A percentile compares a stretch with the other conserved stretches of the same genome.
Conservation (phyloP, 2,888 invertebrate genomes). For the Sarcophaga carnaria region DNA sequence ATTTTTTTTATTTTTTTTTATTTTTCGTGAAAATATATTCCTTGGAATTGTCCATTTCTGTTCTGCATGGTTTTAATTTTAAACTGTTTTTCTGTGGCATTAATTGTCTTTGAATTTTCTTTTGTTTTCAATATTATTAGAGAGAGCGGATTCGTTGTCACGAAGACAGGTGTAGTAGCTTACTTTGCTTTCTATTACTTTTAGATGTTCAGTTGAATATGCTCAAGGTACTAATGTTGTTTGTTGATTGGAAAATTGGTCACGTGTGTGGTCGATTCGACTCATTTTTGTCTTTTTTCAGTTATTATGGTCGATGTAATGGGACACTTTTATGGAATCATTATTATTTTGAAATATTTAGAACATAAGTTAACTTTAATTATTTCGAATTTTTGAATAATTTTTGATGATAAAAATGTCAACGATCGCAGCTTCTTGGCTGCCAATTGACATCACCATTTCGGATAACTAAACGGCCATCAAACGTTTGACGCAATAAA, state of each 20-base stretch:
- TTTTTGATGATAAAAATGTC: no score
- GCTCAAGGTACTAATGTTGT: constrained; percentile 50
- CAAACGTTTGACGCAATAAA: no score
- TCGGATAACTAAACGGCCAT: rapidly evolving
- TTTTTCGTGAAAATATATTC: neutral
- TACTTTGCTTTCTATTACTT: neutral
- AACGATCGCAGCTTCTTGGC: no score
- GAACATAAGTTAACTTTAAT: no score
- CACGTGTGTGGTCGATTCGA: constrained; percentile 43
- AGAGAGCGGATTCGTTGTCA: neutral
- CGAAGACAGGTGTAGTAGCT: neutral
- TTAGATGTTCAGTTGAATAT: constrained; percentile 15
- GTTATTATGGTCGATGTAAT: neutral
- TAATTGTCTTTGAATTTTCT: constrained; percentile 20
- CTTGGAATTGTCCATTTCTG: neutral
- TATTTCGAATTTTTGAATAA: no score
- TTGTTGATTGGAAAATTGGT: constrained; percentile 51
- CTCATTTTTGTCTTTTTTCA: neutral
- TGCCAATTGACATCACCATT: rapidly evolving
- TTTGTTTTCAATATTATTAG: neutral
- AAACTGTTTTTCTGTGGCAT: neutral
- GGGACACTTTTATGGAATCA: neutral
- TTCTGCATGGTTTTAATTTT: neutral
- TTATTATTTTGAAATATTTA: no score
- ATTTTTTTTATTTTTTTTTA: no score